phyloP scores from a whole-genome alignment of 2,113 vertebrate species.

The Labeo rohita region DNA sequence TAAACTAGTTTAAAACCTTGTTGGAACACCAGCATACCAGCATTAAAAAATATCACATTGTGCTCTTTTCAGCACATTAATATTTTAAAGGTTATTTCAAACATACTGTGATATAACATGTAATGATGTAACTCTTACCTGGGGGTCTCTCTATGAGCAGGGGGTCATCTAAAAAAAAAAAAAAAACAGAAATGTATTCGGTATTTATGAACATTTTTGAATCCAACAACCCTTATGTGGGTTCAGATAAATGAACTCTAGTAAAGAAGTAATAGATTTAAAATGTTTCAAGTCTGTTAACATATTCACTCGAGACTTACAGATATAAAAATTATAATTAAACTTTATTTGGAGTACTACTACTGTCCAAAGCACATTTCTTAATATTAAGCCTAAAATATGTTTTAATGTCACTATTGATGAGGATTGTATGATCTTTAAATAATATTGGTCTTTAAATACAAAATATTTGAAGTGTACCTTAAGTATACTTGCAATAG shows the following conservation, averaged over 20 bases:
- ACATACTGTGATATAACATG: background rate
- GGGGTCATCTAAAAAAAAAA: constrained; percentile 73
- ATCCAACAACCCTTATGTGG: constrained; percentile 29
- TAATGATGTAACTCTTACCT: constrained; percentile 77
- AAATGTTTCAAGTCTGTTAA: too few species aligned
- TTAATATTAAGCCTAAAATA: too few species aligned
- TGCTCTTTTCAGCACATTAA: background rate
- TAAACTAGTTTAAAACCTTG: background rate
- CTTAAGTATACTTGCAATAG: too few species aligned
- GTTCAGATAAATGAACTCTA: constrained; percentile 12
- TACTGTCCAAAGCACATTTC: too few species aligned
- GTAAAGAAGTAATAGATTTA: too few species aligned
- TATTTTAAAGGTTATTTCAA: background rate
- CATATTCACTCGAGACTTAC: too few species aligned
- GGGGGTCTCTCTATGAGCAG: constrained; percentile 91
- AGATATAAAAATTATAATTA: too few species aligned
- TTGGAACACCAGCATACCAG: background rate
- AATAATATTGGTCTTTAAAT: too few species aligned
- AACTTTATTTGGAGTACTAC: too few species aligned
- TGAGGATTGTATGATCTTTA: too few species aligned
- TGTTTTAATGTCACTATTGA: too few species aligned
- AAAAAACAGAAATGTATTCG: background rate
- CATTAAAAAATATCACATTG: background rate
- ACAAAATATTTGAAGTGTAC: too few species aligned
- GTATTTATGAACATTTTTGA: background rate